Evolutionary conservation across 2,888 invertebrate species (phyloP).

Genomic region (Laothoe populi): DNA sequence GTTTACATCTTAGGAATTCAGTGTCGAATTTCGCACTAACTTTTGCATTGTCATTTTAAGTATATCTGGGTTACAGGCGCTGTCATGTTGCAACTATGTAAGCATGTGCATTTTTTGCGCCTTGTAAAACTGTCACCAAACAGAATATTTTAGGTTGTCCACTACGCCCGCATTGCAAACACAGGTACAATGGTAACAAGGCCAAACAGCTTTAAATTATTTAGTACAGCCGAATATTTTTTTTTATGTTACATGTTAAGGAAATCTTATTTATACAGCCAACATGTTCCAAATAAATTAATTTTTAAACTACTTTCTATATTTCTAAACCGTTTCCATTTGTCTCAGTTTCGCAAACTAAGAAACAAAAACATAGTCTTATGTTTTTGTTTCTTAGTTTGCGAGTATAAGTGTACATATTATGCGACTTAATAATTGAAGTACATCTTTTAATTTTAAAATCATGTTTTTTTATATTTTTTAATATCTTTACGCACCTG

Average conservation of each 20-base stretch:
- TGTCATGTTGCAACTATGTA: neutral
- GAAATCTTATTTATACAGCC: neutral
- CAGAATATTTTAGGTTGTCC: constrained; percentile 19
- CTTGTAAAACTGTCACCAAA: constrained; percentile 14
- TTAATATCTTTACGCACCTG: no score
- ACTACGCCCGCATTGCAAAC: constrained; percentile 6
- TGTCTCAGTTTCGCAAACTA: neutral
- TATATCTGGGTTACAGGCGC: constrained; percentile 1
- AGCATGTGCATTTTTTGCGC: neutral
- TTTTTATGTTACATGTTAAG: neutral
- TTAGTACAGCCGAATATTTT: neutral
- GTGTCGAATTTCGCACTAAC: neutral
- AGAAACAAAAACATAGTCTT: no score
- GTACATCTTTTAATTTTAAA: no score
- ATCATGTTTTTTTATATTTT: no score
- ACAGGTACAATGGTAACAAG: neutral
- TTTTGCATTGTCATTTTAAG: neutral
- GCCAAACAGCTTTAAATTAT: constrained; percentile 20
- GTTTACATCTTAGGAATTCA: no score
- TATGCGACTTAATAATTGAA: no score
- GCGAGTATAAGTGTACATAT: no score
- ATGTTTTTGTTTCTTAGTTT: no score
- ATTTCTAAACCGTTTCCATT: no score
- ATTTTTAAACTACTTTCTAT: neutral
- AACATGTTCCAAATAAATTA: neutral